Percentiles rank a stretch among this genome's conserved stretches.
Evolutionary conservation across 2,113 vertebrate genomes (phyloP).

Genomic region (Numida meleagris): DNA sequence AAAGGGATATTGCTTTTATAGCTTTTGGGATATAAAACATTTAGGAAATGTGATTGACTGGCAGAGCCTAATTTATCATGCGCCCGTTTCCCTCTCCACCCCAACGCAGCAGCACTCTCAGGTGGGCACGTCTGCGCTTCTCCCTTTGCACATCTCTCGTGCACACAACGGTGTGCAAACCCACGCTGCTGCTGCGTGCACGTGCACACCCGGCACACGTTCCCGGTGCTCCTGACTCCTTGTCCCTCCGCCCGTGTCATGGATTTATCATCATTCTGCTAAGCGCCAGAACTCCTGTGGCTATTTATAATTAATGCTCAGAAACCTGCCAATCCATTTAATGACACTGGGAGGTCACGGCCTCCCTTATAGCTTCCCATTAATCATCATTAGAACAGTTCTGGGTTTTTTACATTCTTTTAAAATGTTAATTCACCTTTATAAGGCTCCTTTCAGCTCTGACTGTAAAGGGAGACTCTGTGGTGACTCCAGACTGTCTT

Average conservation of each 20-base stretch:
- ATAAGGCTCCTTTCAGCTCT: conserved; percentile 77
- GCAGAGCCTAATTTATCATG: conserved; percentile 78
- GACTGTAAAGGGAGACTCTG: conserved; percentile 71
- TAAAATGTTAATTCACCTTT: conserved; percentile 85
- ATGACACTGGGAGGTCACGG: conserved; percentile 80
- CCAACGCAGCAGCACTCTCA: neutral
- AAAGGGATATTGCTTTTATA: conserved; percentile 84
- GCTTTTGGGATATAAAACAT: conserved; percentile 83
- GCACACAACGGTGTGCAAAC: accelerated
- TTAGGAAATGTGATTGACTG: conserved; percentile 81
- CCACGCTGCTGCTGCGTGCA: neutral
- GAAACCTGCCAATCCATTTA: conserved; percentile 85
- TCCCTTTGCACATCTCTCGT: neutral
- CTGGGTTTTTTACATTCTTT: conserved; percentile 81
- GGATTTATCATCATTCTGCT: conserved; percentile 76
- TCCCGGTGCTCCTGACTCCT: neutral
- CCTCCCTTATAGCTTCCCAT: conserved; percentile 81
- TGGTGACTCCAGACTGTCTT: conserved; percentile 43
- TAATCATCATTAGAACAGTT: conserved; percentile 82
- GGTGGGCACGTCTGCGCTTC: neutral
- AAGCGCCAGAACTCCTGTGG: conserved; percentile 77
- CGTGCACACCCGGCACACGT: neutral
- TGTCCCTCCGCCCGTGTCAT: conserved; percentile 50
- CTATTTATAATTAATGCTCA: conserved; percentile 84
- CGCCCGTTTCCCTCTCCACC: conserved; percentile 43